Conservation (phyloP, 1,140 invertebrate species). For the Musca domestica region DNA sequence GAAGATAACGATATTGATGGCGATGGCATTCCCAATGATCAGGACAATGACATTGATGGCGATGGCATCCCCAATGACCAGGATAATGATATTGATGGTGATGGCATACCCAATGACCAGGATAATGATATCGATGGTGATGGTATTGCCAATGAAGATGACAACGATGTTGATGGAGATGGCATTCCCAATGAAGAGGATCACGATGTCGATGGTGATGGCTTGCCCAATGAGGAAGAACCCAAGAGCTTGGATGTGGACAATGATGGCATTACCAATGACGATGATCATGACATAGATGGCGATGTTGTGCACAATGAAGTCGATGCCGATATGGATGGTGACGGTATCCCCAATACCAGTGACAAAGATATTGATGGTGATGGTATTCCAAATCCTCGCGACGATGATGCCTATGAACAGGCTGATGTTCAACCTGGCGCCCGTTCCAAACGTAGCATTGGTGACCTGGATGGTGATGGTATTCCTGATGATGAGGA, state of each 20-base stretch:
- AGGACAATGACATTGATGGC: constrained; percentile 39
- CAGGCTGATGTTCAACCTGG: constrained; percentile 47
- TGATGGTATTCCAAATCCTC: constrained; percentile 45
- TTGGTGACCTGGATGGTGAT: constrained; percentile 36
- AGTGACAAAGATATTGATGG: constrained; percentile 55
- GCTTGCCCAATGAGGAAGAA: constrained; percentile 32
- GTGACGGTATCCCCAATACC: constrained; percentile 37
- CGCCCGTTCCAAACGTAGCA: constrained; percentile 52
- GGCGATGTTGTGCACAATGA: constrained; percentile 42
- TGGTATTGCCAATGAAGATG: constrained; percentile 28
- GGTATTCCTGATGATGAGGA: constrained; percentile 23
- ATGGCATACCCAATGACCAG: constrained; percentile 34
- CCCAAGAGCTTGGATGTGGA: constrained; percentile 39
- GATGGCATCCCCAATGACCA: constrained; percentile 40
- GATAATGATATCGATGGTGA: constrained; percentile 40
- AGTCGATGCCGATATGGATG: constrained; percentile 50
- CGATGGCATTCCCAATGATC: constrained; percentile 36
- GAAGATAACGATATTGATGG: constrained; percentile 46
- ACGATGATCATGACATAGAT: constrained; percentile 50
- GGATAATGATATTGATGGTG: constrained; percentile 49
- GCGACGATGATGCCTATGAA: constrained; percentile 42
- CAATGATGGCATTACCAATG: constrained; percentile 45
- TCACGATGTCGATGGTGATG: constrained; percentile 28
- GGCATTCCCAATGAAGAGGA: constrained; percentile 26
- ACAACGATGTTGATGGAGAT: constrained; percentile 28